Evolutionary conservation across 2,888 invertebrate genomes (phyloP).

Genomic region (Hofmannophila pseudospretella): DNA sequence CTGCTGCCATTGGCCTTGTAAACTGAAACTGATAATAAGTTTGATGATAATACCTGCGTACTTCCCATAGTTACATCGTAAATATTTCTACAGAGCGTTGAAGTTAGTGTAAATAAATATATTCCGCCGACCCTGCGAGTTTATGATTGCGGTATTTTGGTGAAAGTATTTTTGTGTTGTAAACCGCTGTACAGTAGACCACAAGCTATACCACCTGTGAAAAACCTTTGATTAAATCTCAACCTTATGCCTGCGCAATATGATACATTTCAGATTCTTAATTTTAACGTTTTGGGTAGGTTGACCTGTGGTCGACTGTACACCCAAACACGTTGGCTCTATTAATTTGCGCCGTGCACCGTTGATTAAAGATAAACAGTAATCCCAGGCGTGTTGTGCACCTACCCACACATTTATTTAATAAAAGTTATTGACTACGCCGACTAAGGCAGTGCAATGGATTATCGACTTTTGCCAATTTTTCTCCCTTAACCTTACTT

Average conservation of each 20-base stretch:
- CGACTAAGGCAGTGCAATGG: too few relatives aligned
- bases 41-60: constrained; percentile 5
- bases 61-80: constrained; percentile 16
- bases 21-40: constrained; percentile 7
- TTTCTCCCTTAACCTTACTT: too few relatives aligned
- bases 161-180: constrained; percentile 53
- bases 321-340: constrained; percentile 31
- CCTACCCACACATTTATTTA: too few relatives aligned
- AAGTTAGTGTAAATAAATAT: constrained; percentile 48
- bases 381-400: too few relatives aligned
- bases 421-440: too few relatives aligned
- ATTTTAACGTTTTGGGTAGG: too few relatives aligned
- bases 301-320: too few relatives aligned
- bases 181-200: constrained; percentile 35
- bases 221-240: too few relatives aligned
- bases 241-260: too few relatives aligned
- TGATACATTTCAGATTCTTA: too few relatives aligned
- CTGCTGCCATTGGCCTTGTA: neutral
- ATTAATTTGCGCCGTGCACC: constrained; percentile 30
- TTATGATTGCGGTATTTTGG: constrained; percentile 53
- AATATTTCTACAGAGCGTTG: constrained; percentile 35
- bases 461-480: too few relatives aligned
- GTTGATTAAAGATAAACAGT: constrained; percentile 37
- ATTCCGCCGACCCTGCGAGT: constrained; percentile 32
- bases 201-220: too few relatives aligned